Conservation (phyloP, 2,113 vertebrate genomes). For the Proterorhinus semilunaris region DNA sequence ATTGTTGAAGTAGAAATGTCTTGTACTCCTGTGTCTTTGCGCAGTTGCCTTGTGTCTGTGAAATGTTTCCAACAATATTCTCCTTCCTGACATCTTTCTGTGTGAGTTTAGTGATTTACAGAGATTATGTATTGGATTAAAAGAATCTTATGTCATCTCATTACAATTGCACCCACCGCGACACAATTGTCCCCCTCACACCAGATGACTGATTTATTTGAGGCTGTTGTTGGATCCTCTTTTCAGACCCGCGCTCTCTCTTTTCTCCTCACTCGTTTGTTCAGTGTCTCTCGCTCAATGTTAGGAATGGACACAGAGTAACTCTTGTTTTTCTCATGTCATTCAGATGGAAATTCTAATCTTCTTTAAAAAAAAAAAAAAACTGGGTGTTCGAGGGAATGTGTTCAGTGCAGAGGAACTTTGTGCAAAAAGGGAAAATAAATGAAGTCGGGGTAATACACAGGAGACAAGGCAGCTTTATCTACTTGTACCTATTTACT, state of each 20-base stretch:
- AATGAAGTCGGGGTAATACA: slow-evolving; percentile 38
- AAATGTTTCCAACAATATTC: no score
- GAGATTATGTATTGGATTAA: slow-evolving; percentile 65
- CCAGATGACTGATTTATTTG: slow-evolving; percentile 68
- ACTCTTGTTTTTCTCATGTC: slow-evolving; percentile 89
- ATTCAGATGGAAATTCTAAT: slow-evolving; percentile 98
- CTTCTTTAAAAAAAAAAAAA: slow-evolving; percentile 84
- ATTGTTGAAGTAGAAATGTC: no score
- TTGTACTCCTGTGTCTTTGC: no score
- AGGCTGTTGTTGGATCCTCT: slow-evolving; percentile 80
- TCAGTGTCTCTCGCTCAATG: slow-evolving; percentile 67
- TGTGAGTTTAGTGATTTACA: no score
- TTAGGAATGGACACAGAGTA: slow-evolving; percentile 84
- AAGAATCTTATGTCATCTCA: slow-evolving; percentile 83
- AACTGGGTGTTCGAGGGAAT: slow-evolving; percentile 59
- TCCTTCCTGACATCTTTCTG: no score
- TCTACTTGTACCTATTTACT: slow-evolving; percentile 32
- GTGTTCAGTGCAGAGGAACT: slow-evolving; percentile 25
- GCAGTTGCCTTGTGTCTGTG: no score
- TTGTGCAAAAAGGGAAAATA: slow-evolving; percentile 31
- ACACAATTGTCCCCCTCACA: slow-evolving; percentile 32
- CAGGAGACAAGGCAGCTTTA: slow-evolving; percentile 65
- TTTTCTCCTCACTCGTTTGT: slow-evolving; percentile 32
- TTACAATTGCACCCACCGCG: slow-evolving; percentile 53
- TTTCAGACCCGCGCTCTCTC: slow-evolving; percentile 42